These are phyloP conservation scores for Ennomos quercinarius DNA, from an alignment of 2,888 invertebrate genomes.

Conservation along the genomic window DNA sequence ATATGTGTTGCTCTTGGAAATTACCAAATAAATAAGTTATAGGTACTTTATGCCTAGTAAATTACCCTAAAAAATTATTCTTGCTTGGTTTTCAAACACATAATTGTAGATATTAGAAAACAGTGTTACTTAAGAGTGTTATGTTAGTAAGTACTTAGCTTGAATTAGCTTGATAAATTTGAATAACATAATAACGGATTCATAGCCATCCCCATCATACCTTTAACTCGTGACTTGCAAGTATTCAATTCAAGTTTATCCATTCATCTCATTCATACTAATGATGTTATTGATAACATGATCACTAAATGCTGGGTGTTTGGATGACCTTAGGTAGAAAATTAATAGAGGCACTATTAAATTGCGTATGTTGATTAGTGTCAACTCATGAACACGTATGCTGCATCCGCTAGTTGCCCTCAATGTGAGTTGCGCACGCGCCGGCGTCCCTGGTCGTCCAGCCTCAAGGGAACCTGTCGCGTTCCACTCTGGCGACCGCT, in stretches of 20 bases:
- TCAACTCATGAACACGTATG: conserved; percentile 56
- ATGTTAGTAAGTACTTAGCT: too few species aligned
- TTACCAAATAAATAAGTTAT: too few species aligned
- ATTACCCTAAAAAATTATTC: too few species aligned
- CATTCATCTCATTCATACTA: conserved; percentile 19
- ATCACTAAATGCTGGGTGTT: conserved; percentile 3
- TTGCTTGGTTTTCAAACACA: too few species aligned
- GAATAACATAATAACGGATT: conserved; percentile 11
- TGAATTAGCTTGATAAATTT: conserved; percentile 2
- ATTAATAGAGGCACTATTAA: conserved; percentile 43
- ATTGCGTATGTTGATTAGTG: conserved; percentile 49
- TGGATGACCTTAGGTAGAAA: conserved; percentile 42
- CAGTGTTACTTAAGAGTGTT: too few species aligned
- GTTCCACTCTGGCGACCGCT: conserved; percentile 71
- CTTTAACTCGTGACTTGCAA: background rate
- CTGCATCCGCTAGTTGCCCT: conserved; percentile 66
- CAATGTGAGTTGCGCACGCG: conserved; percentile 68
- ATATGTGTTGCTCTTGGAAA: too few species aligned
- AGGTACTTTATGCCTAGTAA: too few species aligned
- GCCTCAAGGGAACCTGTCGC: conserved; percentile 72
- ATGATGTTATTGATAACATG: conserved; percentile 20
- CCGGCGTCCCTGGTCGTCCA: conserved; percentile 61
- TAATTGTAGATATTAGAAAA: too few species aligned
- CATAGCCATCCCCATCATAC: conserved; percentile 2
- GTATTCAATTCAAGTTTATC: conserved; percentile 12